Evolutionary conservation across 2,888 invertebrate species (phyloP).

Genomic region (Agonopterix heracliana): DNA sequence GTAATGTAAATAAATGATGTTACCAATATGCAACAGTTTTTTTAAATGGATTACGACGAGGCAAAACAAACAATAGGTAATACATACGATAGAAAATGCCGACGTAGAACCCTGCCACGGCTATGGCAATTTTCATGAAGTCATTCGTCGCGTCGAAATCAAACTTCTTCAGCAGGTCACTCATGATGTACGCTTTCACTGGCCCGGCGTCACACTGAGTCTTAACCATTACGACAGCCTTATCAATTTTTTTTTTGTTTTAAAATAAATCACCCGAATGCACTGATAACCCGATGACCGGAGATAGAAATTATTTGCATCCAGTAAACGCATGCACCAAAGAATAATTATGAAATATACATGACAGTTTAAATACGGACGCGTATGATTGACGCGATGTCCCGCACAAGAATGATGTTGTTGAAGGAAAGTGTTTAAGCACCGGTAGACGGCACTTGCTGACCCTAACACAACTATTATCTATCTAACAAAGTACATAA

Average conservation of each 20-base stretch:
- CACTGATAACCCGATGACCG: constrained; percentile 61
- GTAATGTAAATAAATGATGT: too few species aligned
- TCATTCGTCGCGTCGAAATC: constrained; percentile 56
- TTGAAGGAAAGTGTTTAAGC: constrained; percentile 3
- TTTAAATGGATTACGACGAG: too few species aligned
- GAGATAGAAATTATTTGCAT: constrained; percentile 38
- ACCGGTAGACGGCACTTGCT: constrained; percentile 10
- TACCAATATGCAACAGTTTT: too few species aligned
- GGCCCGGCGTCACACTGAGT: constrained; percentile 55
- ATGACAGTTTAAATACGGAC: constrained; percentile 10
- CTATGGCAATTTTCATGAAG: constrained; percentile 50
- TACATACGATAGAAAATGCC: constrained; percentile 63
- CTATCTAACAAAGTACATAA: constrained; percentile 15
- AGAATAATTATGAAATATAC: constrained; percentile 22
- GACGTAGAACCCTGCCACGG: constrained; percentile 55
- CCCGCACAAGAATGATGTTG: constrained; percentile 27
- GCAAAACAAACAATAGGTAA: constrained; percentile 12
- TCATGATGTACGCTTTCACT: constrained; percentile 67
- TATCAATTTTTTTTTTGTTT: constrained; percentile 26
- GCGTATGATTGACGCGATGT: constrained; percentile 36
- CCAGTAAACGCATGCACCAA: constrained; percentile 31
- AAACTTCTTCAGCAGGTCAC: constrained; percentile 62
- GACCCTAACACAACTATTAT: constrained; percentile 29
- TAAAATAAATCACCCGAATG: constrained; percentile 31
- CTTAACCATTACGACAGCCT: constrained; percentile 48